phyloP scores from a whole-genome alignment of 2,113 vertebrate genomes.

The Phodopus roborovskii region DNA sequence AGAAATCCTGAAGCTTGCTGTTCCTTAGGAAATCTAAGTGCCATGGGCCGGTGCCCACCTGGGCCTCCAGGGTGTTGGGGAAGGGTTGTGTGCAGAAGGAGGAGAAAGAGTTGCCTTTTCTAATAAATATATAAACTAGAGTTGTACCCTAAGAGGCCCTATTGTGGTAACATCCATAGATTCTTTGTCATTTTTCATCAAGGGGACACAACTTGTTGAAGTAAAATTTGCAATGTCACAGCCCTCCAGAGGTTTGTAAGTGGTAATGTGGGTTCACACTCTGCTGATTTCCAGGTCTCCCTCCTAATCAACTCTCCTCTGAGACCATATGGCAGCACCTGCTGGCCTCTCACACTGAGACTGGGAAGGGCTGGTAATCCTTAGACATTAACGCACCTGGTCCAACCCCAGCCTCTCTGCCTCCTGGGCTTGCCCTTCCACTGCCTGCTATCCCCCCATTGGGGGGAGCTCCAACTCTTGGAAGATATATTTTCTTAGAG shows the following conservation, averaged over 20 bases:
- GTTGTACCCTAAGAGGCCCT: neutral
- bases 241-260: neutral
- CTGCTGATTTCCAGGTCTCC: neutral
- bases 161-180: neutral
- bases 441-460: no score
- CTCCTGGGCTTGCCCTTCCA: neutral
- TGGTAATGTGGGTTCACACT: neutral
- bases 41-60: neutral
- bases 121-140: neutral
- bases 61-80: neutral
- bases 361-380: neutral
- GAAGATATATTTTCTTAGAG: neutral
- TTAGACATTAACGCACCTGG: neutral
- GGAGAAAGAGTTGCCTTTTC: neutral
- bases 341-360: neutral
- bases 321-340: neutral
- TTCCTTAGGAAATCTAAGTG: neutral
- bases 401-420: neutral
- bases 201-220: constrained; percentile 6
- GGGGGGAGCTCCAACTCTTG: no score
- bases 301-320: neutral
- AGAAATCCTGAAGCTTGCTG: neutral
- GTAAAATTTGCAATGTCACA: neutral
- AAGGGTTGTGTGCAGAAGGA: neutral
- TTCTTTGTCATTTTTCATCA: neutral